Evolutionary conservation across 2,797 vertebrate genomes (phyloP), one percentile per base, ranked within the genome.

Genomic region (Sparidentex hasta): DNA sequence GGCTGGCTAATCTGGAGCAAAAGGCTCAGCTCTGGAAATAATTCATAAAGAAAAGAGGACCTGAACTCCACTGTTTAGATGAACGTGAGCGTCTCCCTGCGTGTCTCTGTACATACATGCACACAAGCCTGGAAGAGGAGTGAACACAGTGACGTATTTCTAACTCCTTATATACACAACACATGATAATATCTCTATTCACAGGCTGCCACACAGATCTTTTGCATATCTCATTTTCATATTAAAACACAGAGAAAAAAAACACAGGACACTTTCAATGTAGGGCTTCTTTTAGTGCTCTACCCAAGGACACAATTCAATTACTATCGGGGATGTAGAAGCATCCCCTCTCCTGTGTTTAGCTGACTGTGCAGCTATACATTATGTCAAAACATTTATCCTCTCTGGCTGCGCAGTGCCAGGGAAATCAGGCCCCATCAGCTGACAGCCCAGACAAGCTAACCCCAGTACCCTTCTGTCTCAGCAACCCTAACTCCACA

Each of bases 221-320:
- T 92, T 92, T 94, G 89, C 84, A 89, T 91, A 67, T 23, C 50
- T 88, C 52, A 29, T 92, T 92, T 93, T 55, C 85, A 80, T 90
- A 90, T 89, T 88, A 84, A 92, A 93, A 90, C 57, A 63, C 64
- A 70, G 71, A 59, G 20, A 20, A 25, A 54, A 25, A 54, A 58
- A 50, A 50, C 61, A 16, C 8, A 72, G 33, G 56, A 18, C 18
- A 17, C 56, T 48, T 52, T 43, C 48, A 20, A 17, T 29, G 47
- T 25, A 73, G 43, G 61, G 47, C 73, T 17, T 13, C 54, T 63
- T 21, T 48, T 21, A 67, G 25, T 16, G 1, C 21, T 70, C 44
- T 12, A 46, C 11, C 38, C 73, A 63, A 59, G 13, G 23, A 47
- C 3, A 11, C 55, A 63, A 54, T 38, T 65, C 47, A 75, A 4